A percentile compares a stretch with the other conserved stretches of the same genome.
These are phyloP conservation scores for Uria lomvia DNA, from an alignment of 2,113 vertebrate genomes.

Conservation along the genomic window DNA sequence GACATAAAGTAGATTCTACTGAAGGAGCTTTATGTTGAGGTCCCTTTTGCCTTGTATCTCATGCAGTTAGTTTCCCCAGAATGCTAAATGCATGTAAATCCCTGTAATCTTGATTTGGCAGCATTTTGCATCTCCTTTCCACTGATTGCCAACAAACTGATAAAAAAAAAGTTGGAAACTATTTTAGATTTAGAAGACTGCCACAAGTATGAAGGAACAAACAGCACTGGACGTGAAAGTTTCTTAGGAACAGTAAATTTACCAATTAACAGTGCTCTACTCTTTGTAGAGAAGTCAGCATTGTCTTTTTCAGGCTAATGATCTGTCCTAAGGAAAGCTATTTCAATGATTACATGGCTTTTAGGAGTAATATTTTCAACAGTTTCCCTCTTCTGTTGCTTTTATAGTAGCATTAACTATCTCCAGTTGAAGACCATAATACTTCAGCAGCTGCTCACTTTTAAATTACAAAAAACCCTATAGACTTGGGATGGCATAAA, in stretches of 20 bases:
- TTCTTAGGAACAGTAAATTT: neutral
- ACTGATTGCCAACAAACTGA: neutral
- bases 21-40: neutral
- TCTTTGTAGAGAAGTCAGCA: neutral
- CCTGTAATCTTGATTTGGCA: neutral
- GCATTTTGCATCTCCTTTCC: neutral
- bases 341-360: neutral
- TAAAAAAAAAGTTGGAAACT: conserved; percentile 23
- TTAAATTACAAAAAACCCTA: conserved; percentile 75
- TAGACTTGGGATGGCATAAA: conserved; percentile 57
- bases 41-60: neutral
- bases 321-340: neutral
- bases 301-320: conserved; percentile 16
- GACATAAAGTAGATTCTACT: neutral
- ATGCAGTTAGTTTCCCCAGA: neutral
- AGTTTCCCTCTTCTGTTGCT: conserved; percentile 59
- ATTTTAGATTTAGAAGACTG: conserved; percentile 1
- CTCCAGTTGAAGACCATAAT: conserved; percentile 75
- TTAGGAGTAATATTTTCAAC: neutral
- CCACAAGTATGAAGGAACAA: neutral
- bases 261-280: neutral
- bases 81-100: neutral
- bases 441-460: conserved; percentile 80
- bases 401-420: conserved; percentile 70
- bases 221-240: neutral